Evolutionary conservation across 1,140 invertebrate species (phyloP), one percentile per base, ranked within the genome.

Genomic region (Drosophila kurseongensis): DNA sequence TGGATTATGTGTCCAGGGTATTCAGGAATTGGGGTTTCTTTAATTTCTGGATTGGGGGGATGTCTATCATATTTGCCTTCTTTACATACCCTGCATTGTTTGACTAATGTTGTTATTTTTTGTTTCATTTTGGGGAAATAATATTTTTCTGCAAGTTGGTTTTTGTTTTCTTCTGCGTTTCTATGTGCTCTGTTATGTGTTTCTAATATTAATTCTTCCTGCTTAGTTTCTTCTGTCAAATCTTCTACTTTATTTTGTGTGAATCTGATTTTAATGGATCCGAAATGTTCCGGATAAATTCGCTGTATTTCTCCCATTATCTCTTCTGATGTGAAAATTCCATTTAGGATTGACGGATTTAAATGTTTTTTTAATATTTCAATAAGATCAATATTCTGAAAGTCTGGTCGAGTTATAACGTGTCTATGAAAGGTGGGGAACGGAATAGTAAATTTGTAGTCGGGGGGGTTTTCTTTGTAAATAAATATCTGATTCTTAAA

Each of bases 21-120:
- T 56, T 55, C 51, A 1, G 61, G 61, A 14, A 65, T 65, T 29
- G 32, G 61, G 2, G 51, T 57, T 50, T 66, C 36, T 35, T 10
- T 35, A 12, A 57, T 18, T 9, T 50, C 9, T 3, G 54, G 54
- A 16, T 66, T 66, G 0, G 62, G n/a, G 18, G 35, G 27, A 7
- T 57, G 36, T 51, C 62, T 66, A 10, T 66, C 63, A 10, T 67
- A 67, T 52, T 67, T 67, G 47, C 48, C 32, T 51, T 62, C 50
- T 57, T 75, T 80, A 94, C 29, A 32, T 32, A 32, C 7, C 29
- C 29, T 32, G 29, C 29, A 32, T 32, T 32, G 29, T 32, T 32
- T 7, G 7, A 5, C 7, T 7, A n/a, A 32, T 32, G 6, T 32
- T 7, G 29, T 32, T 32, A 32, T 32, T 32, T 32, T 32, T 32